Evolutionary conservation across 2,888 invertebrate genomes (phyloP).

Genomic region (Ochropleura plecta): DNA sequence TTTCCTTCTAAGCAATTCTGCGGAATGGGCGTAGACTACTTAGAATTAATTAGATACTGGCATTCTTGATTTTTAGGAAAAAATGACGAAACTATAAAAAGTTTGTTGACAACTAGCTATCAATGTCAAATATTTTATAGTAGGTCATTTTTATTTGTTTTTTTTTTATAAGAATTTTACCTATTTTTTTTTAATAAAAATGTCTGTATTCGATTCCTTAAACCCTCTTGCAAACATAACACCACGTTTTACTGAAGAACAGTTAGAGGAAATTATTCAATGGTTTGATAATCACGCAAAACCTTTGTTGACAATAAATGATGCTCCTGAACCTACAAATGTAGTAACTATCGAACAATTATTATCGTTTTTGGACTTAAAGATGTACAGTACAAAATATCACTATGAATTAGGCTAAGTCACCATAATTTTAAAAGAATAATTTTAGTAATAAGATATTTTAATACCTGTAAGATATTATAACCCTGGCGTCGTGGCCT

Average conservation of each 20-base stretch:
- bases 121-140: conserved; percentile 6
- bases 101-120: conserved; percentile 7
- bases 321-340: conserved; percentile 73
- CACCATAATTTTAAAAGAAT: neutral
- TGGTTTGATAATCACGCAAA: conserved; percentile 82
- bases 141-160: neutral
- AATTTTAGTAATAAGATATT: neutral
- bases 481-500: neutral
- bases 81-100: neutral
- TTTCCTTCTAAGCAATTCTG: too few species aligned
- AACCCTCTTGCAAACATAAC: conserved; percentile 76
- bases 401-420: conserved; percentile 22
- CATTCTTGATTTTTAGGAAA: neutral
- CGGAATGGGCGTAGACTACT: neutral
- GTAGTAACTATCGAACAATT: conserved; percentile 82
- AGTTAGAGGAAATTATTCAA: conserved; percentile 74
- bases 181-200: conserved; percentile 55
- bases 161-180: conserved; percentile 10
- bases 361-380: conserved; percentile 77
- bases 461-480: neutral
- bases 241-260: conserved; percentile 79
- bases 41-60: neutral
- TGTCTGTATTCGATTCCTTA: conserved; percentile 77
- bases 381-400: conserved; percentile 76
- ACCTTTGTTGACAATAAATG: conserved; percentile 74